A percentile compares a stretch with the other conserved stretches of the same genome.
Conservation (phyloP, 2,888 invertebrate species). For the Lottia gigantea region DNA sequence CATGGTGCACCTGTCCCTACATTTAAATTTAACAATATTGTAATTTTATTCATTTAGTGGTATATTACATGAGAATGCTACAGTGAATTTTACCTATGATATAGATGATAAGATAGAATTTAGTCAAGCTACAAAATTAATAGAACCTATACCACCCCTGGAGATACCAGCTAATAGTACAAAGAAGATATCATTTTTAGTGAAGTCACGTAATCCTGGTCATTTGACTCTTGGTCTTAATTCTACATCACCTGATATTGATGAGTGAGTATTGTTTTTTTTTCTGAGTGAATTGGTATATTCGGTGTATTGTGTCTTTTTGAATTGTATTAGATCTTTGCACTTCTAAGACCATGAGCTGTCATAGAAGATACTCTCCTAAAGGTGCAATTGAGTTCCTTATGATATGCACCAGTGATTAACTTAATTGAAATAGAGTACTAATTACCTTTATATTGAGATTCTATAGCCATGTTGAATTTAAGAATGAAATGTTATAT, state of each 20-base stretch:
- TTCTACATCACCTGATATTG: conserved; percentile 46
- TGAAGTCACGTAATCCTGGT: conserved; percentile 40
- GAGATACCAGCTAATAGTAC: conserved; percentile 4
- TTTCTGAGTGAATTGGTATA: no score
- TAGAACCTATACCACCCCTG: neutral
- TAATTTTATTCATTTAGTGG: conserved; percentile 32
- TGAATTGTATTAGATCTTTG: no score
- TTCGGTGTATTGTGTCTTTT: no score
- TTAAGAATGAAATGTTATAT: conserved; percentile 34
- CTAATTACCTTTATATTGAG: neutral
- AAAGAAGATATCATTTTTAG: neutral
- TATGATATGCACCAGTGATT: no score
- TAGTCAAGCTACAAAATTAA: neutral
- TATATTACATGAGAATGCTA: conserved; percentile 30
- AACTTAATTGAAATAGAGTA: no score
- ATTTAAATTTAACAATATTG: neutral
- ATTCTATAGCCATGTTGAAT: neutral
- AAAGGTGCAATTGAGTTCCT: no score
- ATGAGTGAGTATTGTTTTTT: conserved; percentile 50
- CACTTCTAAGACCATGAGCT: no score
- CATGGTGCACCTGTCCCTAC: no score
- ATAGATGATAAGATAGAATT: conserved; percentile 38
- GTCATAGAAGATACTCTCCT: no score
- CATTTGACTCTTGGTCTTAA: conserved; percentile 55
- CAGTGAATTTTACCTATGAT: conserved; percentile 50